Conservation (phyloP, 2,888 invertebrate genomes). For the Nudaria mundana region DNA sequence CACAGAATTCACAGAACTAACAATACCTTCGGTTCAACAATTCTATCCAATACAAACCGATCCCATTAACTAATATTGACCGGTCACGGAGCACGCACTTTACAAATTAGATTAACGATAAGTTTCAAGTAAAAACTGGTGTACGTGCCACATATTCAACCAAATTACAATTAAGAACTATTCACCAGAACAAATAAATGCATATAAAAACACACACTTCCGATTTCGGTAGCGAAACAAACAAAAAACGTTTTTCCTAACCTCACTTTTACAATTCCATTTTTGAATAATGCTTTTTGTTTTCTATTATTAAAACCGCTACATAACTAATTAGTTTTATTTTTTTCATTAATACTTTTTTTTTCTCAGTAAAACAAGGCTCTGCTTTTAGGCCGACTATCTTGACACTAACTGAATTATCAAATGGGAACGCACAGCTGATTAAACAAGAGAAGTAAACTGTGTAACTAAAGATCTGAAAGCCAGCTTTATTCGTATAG, state of each 20-base stretch:
- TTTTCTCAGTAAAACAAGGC: constrained; percentile 37
- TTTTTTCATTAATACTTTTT: constrained; percentile 19
- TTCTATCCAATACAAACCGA: no score
- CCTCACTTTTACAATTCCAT: constrained; percentile 21
- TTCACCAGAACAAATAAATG: constrained; percentile 42
- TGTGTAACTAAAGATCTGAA: constrained; percentile 46
- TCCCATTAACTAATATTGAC: constrained; percentile 34
- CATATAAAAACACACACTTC: constrained; percentile 36
- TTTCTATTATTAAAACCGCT: no score
- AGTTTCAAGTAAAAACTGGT: constrained; percentile 32
- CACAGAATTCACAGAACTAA: no score
- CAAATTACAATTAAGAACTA: constrained; percentile 13
- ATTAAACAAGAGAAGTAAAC: constrained; percentile 61
- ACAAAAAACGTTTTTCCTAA: constrained; percentile 15
- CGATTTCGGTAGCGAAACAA: constrained; percentile 18
- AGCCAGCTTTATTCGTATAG: constrained; percentile 51
- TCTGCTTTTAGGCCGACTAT: constrained; percentile 55
- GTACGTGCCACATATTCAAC: constrained; percentile 21
- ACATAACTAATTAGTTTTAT: constrained; percentile 20
- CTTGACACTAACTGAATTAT: constrained; percentile 71
- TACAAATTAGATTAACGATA: constrained; percentile 49
- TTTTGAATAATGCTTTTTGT: constrained; percentile 16
- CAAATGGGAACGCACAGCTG: constrained; percentile 74
- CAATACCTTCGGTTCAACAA: no score
- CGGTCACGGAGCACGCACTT: constrained; percentile 36